These are phyloP conservation scores for Machimus atricapillus DNA, from an alignment of 2,888 invertebrate genomes.

Conservation along the genomic window DNA sequence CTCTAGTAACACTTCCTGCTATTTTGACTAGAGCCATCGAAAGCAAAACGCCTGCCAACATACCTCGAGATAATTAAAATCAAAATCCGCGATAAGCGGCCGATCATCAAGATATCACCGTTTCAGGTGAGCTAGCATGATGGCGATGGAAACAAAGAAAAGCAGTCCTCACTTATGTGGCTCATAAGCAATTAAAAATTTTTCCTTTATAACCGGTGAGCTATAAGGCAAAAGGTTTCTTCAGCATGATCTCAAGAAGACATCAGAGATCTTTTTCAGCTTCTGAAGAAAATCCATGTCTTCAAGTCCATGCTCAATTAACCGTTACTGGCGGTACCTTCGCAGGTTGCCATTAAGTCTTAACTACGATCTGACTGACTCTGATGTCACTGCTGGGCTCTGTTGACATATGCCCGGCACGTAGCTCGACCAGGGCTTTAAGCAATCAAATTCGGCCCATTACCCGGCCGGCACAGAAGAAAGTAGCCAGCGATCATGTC, in stretches of 20 bases:
- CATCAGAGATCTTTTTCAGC: background rate
- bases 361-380: background rate
- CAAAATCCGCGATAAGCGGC: background rate
- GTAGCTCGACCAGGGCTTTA: background rate
- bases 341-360: background rate
- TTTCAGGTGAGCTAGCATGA: background rate
- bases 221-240: background rate
- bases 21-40: background rate
- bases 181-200: background rate
- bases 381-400: background rate
- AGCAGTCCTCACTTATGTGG: background rate
- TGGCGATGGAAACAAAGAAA: background rate
- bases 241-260: background rate
- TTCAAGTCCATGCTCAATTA: slow-evolving; percentile 7
- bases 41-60: background rate
- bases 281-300: slow-evolving; percentile 1
- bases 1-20: slow-evolving; percentile 3
- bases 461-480: background rate
- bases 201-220: background rate
- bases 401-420: background rate
- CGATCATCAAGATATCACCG: background rate
- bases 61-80: background rate
- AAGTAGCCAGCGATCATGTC: background rate
- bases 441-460: background rate
- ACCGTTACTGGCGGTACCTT: background rate